Percentiles rank a stretch among this genome's conserved stretches.
Evolutionary conservation across 2,888 invertebrate species (phyloP).

Genomic region (Stratiomys singularior): DNA sequence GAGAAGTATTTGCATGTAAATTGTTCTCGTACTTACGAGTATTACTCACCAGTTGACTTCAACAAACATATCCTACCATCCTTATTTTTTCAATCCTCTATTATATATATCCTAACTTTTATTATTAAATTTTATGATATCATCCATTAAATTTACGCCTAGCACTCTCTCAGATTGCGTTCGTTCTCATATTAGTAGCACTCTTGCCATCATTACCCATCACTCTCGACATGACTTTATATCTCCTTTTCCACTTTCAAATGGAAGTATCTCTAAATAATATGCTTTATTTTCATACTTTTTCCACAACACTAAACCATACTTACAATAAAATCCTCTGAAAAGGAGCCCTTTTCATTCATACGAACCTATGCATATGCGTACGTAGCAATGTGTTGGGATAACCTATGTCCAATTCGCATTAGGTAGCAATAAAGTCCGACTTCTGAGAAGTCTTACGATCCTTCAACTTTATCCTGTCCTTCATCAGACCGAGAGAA

Average conservation of each 20-base stretch:
- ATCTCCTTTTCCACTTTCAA: neutral
- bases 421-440: constrained; percentile 6
- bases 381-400: too few relatives aligned
- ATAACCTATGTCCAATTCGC: neutral
- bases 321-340: constrained; percentile 24
- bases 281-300: constrained; percentile 34
- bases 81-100: too few relatives aligned
- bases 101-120: neutral
- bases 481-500: constrained; percentile 27
- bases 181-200: constrained; percentile 10
- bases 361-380: neutral
- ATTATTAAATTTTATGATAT: neutral
- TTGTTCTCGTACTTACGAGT: too few relatives aligned
- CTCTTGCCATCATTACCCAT: neutral
- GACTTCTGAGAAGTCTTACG: neutral
- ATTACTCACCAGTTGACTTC: too few relatives aligned
- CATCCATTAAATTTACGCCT: neutral
- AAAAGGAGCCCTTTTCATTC: neutral
- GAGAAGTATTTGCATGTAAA: too few relatives aligned
- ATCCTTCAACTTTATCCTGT: constrained; percentile 33
- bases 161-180: neutral
- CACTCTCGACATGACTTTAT: neutral
- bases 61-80: too few relatives aligned
- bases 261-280: constrained; percentile 17
- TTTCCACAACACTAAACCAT: constrained; percentile 30